phyloP scores from a whole-genome alignment of 2,888 invertebrate genomes.

The Tetranychus truncatus region DNA sequence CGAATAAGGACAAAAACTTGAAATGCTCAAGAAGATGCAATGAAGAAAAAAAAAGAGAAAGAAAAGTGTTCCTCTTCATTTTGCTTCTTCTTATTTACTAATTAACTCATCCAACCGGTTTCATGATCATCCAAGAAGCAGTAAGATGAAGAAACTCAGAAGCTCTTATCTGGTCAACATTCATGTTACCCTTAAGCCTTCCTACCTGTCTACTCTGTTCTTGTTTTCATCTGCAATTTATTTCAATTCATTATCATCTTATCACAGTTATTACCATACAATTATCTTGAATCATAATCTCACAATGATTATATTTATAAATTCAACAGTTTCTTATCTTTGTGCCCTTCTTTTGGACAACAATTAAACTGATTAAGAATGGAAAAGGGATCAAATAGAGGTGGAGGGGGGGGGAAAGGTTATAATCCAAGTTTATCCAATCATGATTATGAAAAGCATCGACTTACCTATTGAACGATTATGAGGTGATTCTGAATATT shows the following conservation, averaged over 20 bases:
- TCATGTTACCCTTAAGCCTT: neutral
- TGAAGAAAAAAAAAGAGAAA: neutral
- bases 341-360: too few relatives aligned
- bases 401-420: too few relatives aligned
- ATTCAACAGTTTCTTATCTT: too few relatives aligned
- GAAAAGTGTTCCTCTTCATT: neutral
- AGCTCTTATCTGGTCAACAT: neutral
- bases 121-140: neutral
- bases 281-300: too few relatives aligned
- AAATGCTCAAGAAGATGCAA: neutral
- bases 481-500: neutral
- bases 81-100: neutral
- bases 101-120: conserved; percentile 1
- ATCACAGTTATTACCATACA: neutral
- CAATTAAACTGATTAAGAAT: too few relatives aligned
- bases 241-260: neutral
- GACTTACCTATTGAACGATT: neutral
- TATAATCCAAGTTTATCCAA: too few relatives aligned
- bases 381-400: too few relatives aligned
- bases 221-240: neutral
- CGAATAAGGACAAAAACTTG: neutral
- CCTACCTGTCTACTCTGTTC: neutral
- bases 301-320: too few relatives aligned
- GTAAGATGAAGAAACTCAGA: neutral
- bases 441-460: too few relatives aligned